A percentile compares a stretch with the other conserved stretches of the same genome.
Evolutionary conservation across 2,113 vertebrate species (phyloP).

Genomic region (Pantherophis guttatus): DNA sequence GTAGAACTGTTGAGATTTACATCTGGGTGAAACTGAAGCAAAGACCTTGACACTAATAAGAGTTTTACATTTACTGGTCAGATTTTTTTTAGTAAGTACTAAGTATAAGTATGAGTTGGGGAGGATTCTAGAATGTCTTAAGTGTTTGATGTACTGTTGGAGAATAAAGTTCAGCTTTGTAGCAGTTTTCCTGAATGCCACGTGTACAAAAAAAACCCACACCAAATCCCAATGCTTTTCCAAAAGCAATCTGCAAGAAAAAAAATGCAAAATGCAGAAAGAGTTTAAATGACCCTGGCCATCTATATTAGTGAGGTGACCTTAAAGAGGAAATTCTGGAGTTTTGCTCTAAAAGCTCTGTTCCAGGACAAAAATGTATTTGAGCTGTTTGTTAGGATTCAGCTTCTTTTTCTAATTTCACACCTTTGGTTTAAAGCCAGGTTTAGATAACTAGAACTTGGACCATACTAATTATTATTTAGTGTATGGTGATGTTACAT

Average conservation of each 20-base stretch:
- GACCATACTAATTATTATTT: background rate
- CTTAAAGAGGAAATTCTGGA: background rate
- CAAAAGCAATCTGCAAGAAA: background rate
- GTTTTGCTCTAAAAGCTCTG: background rate
- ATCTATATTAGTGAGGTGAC: background rate
- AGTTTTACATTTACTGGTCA: background rate
- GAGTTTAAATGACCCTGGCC: background rate
- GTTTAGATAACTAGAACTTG: background rate
- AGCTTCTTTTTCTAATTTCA: background rate
- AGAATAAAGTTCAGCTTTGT: background rate
- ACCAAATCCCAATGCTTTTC: background rate
- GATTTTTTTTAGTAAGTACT: background rate
- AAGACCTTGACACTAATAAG: background rate
- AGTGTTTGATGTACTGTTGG: background rate
- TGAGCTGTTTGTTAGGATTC: background rate
- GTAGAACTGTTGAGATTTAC: conserved; percentile 5
- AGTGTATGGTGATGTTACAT: background rate
- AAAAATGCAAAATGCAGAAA: background rate
- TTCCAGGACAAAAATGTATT: background rate
- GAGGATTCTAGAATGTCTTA: background rate
- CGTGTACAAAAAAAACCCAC: background rate
- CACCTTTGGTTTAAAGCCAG: background rate
- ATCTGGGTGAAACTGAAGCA: background rate
- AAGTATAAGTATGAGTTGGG: background rate
- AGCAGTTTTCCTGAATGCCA: background rate